Evolutionary conservation across 2,797 vertebrate genomes (phyloP), one percentile per base, ranked within the genome.

Genomic region (Fundulus diaphanus): DNA sequence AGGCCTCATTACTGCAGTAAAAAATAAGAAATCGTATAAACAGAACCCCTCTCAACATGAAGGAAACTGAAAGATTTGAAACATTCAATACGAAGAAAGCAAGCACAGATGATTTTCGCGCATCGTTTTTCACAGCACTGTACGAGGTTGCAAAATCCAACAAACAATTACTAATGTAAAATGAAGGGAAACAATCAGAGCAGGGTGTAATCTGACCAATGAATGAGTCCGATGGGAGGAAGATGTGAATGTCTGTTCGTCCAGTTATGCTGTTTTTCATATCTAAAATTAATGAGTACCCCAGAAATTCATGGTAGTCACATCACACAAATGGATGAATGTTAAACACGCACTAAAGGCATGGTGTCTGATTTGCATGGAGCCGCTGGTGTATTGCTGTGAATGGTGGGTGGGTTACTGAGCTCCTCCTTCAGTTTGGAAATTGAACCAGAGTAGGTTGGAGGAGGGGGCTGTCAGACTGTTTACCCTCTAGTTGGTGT

Each of bases 381-480:
- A 56, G 68, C 61, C 59, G 76, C 27, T 71, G 72, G 18, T 18
- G 7, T 20, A 59, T 59, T 18, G 57, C 31, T 18, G 57, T 77
- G 78, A 68, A 48, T 48, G 72, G 42, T 44, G 70, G 76, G 49
- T 29, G 68, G 42, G 70, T n/a, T 37, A 12, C 15, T 31, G 70
- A 71, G 48, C 22, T 44, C 73, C 72, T 61, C 11, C 46, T 29
- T 66, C 49, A 63, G 66, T 63, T 69, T n/a, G 61, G 76, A 73
- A 33, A 49, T 20, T 7, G 59, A 75, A 68, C 42, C 15, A 12
- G 51, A 68, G 78, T 61, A 56, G 31, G 73, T 13, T 73, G 77
- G 80, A 80, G 88, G 85, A 82, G 83, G 85, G 78, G 78, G 83
- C 78, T 44, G 29, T 83, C 66, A 71, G 74, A 83, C 84, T 80